Evolutionary conservation across 2,888 invertebrate species (phyloP).

Genomic region (Xestia c-nigrum): DNA sequence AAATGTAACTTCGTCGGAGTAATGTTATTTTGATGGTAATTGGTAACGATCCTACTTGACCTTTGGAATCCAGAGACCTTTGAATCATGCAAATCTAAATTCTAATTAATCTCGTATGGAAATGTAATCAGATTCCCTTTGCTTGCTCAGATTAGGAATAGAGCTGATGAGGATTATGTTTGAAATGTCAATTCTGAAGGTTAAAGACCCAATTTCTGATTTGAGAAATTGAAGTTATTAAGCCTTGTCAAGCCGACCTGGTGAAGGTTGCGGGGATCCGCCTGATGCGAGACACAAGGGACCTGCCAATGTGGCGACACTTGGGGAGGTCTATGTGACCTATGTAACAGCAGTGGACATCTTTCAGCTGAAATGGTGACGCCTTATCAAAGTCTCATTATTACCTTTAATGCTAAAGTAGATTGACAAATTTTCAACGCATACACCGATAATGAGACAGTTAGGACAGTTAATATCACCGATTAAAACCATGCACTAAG

Average conservation of each 20-base stretch:
- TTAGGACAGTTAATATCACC: too few species aligned
- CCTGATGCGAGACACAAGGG: too few species aligned
- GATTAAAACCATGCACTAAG: too few species aligned
- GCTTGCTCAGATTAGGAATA: conserved; percentile 14
- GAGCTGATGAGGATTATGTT: background rate
- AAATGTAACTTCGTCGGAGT: conserved; percentile 42
- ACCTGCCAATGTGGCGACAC: too few species aligned
- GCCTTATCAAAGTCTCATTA: too few species aligned
- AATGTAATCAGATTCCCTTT: conserved; percentile 29
- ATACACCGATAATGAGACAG: background rate
- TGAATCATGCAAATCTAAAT: conserved; percentile 32
- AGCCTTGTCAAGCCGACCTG: background rate
- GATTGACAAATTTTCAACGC: background rate
- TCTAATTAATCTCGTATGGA: conserved; percentile 20
- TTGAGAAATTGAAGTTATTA: background rate
- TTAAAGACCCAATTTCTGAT: background rate
- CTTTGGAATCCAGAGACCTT: conserved; percentile 41
- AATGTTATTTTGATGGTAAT: conserved; percentile 51
- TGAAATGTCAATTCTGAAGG: background rate
- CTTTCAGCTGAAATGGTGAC: too few species aligned
- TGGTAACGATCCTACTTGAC: conserved; percentile 44
- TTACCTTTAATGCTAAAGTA: background rate
- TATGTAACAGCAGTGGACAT: too few species aligned
- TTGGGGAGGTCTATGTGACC: too few species aligned
- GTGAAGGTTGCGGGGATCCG: too few species aligned